These are phyloP conservation scores for Rhea americana DNA, from an alignment of 2,113 vertebrate species.

Conservation along the genomic window DNA sequence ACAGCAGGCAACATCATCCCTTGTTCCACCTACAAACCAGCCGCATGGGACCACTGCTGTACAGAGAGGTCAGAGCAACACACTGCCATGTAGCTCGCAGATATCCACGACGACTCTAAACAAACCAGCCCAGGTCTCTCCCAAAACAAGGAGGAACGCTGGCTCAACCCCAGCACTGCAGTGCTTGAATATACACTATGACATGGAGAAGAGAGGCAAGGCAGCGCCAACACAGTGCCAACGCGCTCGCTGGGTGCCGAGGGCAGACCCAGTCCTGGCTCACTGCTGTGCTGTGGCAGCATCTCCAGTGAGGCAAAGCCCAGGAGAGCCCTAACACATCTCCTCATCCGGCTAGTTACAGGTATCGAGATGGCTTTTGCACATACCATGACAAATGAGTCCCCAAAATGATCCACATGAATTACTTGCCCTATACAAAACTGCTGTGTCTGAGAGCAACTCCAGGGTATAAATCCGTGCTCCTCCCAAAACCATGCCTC, in stretches of 20 bases:
- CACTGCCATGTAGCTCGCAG: neutral
- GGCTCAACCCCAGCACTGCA: neutral
- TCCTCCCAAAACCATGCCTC: neutral
- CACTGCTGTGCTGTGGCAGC: neutral
- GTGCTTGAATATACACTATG: rapidly evolving
- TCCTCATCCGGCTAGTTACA: neutral
- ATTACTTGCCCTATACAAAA: neutral
- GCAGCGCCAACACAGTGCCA: rapidly evolving
- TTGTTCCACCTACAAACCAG: neutral
- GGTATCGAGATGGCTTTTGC: neutral
- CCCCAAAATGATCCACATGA: neutral
- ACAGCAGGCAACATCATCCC: neutral
- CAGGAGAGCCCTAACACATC: neutral
- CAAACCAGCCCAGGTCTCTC: neutral
- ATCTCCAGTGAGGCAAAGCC: neutral
- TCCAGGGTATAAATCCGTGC: neutral
- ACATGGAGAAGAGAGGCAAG: neutral
- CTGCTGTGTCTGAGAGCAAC: neutral
- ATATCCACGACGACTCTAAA: neutral
- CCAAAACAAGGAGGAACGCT: neutral
- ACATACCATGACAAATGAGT: neutral
- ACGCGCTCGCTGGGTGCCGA: rapidly evolving
- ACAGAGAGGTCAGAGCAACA: neutral
- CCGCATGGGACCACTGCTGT: neutral
- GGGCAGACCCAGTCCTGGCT: neutral